Evolutionary conservation across 2,113 vertebrate genomes (phyloP).

Genomic region (Ariopsis seemanni): DNA sequence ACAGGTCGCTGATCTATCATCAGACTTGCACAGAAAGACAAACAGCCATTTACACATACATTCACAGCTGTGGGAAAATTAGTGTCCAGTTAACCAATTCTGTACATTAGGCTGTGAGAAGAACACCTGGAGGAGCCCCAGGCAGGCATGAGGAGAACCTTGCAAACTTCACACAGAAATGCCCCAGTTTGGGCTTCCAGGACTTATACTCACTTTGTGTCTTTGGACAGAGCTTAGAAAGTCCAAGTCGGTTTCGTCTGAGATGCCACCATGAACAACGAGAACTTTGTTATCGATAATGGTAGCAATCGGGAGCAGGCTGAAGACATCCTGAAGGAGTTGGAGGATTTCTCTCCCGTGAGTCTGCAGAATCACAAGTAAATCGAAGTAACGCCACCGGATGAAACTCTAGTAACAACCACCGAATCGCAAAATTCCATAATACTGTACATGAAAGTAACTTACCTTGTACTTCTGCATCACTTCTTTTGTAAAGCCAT

Average conservation of each 20-base stretch:
- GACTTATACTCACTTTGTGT: slow-evolving; percentile 75
- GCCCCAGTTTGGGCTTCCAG: not conserved
- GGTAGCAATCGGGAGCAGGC: slow-evolving; percentile 88
- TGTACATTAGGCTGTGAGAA: no score
- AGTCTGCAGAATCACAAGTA: slow-evolving; percentile 65
- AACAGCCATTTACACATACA: no score
- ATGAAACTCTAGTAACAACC: not conserved
- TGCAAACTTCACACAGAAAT: not conserved
- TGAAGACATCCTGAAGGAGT: slow-evolving; percentile 86
- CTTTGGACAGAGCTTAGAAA: slow-evolving; percentile 81
- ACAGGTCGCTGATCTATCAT: no score
- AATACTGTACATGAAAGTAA: not conserved
- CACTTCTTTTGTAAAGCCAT: slow-evolving; percentile 94
- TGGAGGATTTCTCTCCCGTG: slow-evolving; percentile 81
- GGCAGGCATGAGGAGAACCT: no score
- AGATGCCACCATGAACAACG: slow-evolving; percentile 91
- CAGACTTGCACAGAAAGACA: no score
- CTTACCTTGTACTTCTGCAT: slow-evolving; percentile 91
- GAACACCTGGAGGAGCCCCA: no score
- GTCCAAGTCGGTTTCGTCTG: slow-evolving; percentile 87
- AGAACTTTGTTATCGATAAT: slow-evolving; percentile 90
- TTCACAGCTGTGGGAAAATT: no score
- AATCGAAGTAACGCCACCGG: not conserved
- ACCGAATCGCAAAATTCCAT: slow-evolving; percentile 23
- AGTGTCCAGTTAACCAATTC: no score